phyloP scores from a whole-genome alignment of 2,888 invertebrate species.

The Eupithecia subfuscata region DNA sequence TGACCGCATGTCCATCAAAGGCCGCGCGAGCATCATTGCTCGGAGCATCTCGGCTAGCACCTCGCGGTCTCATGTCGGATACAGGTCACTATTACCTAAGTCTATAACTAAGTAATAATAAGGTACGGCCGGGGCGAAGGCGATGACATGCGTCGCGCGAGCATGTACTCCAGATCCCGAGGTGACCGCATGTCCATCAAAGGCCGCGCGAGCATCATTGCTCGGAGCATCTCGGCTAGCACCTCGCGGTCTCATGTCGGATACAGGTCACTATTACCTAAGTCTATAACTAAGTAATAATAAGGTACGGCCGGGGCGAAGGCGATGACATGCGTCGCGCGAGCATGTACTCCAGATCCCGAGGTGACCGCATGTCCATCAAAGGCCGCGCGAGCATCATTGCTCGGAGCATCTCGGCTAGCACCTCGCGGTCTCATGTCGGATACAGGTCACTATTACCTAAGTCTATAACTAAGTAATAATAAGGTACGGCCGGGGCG shows the following conservation, averaged over 20 bases:
- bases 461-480: too few species aligned
- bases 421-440: slow-evolving; percentile 9
- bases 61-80: slow-evolving; percentile 5
- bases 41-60: slow-evolving; percentile 7
- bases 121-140: slow-evolving; percentile 26
- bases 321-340: neutral
- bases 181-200: neutral
- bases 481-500: too few species aligned
- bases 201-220: neutral
- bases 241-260: slow-evolving; percentile 8
- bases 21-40: neutral
- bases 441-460: neutral
- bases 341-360: neutral
- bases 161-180: neutral
- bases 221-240: slow-evolving; percentile 5
- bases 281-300: neutral
- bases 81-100: neutral
- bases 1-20: neutral
- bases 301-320: slow-evolving; percentile 25
- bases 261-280: neutral
- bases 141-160: neutral
- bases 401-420: neutral
- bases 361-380: neutral
- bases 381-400: neutral
- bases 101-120: neutral